These are phyloP conservation scores for Clarias magur DNA, from an alignment of 2,113 vertebrate genomes.

Conservation along the genomic window DNA sequence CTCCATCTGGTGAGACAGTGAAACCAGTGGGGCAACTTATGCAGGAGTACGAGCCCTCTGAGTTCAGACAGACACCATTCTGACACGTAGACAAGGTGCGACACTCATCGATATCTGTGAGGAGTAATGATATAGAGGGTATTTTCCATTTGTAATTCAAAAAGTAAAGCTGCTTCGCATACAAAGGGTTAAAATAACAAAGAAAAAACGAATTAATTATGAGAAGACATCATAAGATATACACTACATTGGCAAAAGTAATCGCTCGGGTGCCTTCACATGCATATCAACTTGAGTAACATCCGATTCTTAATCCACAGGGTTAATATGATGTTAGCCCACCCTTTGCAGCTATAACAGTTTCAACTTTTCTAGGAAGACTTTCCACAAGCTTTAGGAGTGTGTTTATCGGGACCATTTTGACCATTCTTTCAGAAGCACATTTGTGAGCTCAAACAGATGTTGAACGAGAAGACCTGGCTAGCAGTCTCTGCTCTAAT, in stretches of 20 bases:
- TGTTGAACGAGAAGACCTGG: too few relatives aligned
- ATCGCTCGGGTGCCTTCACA: too few relatives aligned
- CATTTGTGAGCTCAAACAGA: too few relatives aligned
- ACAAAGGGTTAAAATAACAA: not conserved
- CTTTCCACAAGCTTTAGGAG: too few relatives aligned
- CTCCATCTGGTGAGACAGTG: slow-evolving; percentile 70
- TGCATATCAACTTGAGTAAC: too few relatives aligned
- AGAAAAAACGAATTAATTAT: not conserved
- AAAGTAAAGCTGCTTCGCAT: not conserved
- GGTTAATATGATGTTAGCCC: too few relatives aligned
- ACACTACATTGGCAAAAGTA: not conserved
- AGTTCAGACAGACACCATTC: slow-evolving; percentile 76
- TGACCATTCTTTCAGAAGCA: too few relatives aligned
- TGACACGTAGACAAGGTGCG: slow-evolving; percentile 65
- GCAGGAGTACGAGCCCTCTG: slow-evolving; percentile 74
- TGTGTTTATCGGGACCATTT: too few relatives aligned
- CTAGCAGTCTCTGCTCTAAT: too few relatives aligned
- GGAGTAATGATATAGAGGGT: not conserved
- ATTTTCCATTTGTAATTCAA: not conserved
- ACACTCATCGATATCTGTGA: slow-evolving; percentile 75
- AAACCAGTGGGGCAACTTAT: slow-evolving; percentile 71
- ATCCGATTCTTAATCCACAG: too few relatives aligned
- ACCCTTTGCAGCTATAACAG: too few relatives aligned
- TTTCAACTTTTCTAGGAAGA: too few relatives aligned
- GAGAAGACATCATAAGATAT: not conserved